phyloP scores from a whole-genome alignment of 2,888 invertebrate species.

The Agonum fuliginosum region DNA sequence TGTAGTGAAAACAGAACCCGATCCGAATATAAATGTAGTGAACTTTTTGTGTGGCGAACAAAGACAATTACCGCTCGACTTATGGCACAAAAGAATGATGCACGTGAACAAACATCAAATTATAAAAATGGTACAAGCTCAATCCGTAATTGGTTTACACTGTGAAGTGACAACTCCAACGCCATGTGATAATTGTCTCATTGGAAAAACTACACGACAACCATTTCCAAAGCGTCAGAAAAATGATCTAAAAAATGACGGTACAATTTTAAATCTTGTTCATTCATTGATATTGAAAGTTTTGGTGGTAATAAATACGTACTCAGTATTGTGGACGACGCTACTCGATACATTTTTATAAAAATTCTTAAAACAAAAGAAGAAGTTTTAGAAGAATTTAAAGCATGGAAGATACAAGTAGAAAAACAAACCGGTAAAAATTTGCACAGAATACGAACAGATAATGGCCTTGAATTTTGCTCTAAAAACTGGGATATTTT shows the following conservation, averaged over 20 bases:
- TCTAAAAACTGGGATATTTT: conserved; percentile 12
- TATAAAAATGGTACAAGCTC: conserved; percentile 47
- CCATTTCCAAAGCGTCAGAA: conserved; percentile 51
- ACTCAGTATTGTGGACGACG: conserved; percentile 18
- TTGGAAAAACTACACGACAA: conserved; percentile 60
- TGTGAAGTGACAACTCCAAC: conserved; percentile 9
- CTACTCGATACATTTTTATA: neutral
- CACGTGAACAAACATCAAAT: conserved; percentile 57
- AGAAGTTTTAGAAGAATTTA: neutral
- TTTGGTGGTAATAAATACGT: neutral
- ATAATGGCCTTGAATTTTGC: conserved; percentile 43
- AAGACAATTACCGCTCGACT: neutral
- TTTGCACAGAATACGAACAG: neutral
- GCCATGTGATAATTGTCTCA: conserved; percentile 55
- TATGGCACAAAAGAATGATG: conserved; percentile 59
- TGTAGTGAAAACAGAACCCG: too few relatives aligned
- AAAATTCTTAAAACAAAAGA: neutral
- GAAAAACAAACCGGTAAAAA: neutral
- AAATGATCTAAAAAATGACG: neutral
- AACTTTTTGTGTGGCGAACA: too few relatives aligned
- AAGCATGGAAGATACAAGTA: neutral
- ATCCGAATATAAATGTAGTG: too few relatives aligned
- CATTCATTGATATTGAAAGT: neutral
- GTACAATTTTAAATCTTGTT: neutral
- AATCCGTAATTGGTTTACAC: conserved; percentile 54